Percentiles rank a stretch among this genome's conserved stretches.
phyloP scores from a whole-genome alignment of 2,113 vertebrate species.

The Carettochelys insculpta region DNA sequence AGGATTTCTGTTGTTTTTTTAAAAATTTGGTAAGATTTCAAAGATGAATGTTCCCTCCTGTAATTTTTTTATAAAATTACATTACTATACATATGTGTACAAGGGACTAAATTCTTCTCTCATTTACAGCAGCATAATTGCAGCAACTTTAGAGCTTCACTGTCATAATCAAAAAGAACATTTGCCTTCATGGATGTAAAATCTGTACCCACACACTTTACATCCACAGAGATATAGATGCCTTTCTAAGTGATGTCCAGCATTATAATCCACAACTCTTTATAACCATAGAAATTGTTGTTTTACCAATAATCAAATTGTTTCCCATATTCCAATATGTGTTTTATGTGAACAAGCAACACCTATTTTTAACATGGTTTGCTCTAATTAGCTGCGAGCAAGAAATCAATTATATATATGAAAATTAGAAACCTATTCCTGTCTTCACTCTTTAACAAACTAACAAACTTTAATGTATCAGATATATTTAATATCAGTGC shows the following conservation, averaged over 20 bases:
- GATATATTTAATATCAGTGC: background rate
- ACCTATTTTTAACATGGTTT: background rate
- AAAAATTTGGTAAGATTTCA: background rate
- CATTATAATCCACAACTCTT: background rate
- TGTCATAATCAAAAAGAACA: background rate
- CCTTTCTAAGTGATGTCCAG: rapidly evolving
- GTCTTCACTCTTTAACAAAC: background rate
- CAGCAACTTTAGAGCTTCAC: background rate
- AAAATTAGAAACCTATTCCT: rapidly evolving
- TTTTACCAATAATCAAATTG: rapidly evolving
- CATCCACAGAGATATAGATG: no score
- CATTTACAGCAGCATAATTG: background rate
- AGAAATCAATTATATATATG: background rate
- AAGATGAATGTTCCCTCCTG: background rate
- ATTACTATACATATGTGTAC: background rate
- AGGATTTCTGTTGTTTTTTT: background rate
- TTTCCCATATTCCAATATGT: background rate
- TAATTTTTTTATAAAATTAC: background rate
- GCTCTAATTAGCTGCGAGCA: background rate
- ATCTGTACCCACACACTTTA: no score
- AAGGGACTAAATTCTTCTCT: background rate
- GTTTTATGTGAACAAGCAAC: background rate
- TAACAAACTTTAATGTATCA: background rate
- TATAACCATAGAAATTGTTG: background rate
- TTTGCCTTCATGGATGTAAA: background rate